Base-by-base conservation (phyloP, 2,797 vertebrate genomes). In the Syndactyla subalaris region DNA sequence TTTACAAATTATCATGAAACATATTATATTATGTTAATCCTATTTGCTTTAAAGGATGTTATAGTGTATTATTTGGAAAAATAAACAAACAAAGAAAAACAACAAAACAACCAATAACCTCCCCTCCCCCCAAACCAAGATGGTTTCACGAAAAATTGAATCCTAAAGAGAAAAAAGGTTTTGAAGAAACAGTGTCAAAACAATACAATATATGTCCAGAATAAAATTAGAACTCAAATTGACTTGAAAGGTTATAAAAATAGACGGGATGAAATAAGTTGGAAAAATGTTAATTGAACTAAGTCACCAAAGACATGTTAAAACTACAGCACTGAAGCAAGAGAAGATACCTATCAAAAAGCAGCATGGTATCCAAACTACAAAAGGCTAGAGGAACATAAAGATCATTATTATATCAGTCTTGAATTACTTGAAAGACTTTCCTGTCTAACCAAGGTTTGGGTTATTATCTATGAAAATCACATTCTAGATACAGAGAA, bases 71-170 rank as follows among this genome's bases (percentile, higher is more conserved):
- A 34, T 26, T 61, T 49, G 14, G 7, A 3, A 3, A 49, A 81
- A 48, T 14, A 43, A 87, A 39, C 18, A 18, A 30, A 19, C 6
- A 41, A 34, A 2, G 4, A 45, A 58, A 18, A 39, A 49, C 5
- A 39, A 5, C 7, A 36, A 14, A 29, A 13, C 1, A 46, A 7
- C 1, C 2, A 34, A 19, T 4, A 8, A 32, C 1, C 3, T 8
- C 2, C 3, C 7, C 1, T 7, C 36, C 39, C 15, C 39, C 15
- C 39, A 81, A 85, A 19, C 0, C 3, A 7, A 46, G 24, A 52
- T 3, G 2, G 3, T 30, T 80, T 79, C 55, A 24, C 14, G 9
- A 39, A 46, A 82, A 79, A 45, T 3, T 30, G 7, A 65, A 38
- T n/a, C 12, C 7, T 32, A 26, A 55, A 89, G 45, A 24, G 2